Conservation (phyloP, 2,113 vertebrate species). For the Otolemur garnettii region DNA sequence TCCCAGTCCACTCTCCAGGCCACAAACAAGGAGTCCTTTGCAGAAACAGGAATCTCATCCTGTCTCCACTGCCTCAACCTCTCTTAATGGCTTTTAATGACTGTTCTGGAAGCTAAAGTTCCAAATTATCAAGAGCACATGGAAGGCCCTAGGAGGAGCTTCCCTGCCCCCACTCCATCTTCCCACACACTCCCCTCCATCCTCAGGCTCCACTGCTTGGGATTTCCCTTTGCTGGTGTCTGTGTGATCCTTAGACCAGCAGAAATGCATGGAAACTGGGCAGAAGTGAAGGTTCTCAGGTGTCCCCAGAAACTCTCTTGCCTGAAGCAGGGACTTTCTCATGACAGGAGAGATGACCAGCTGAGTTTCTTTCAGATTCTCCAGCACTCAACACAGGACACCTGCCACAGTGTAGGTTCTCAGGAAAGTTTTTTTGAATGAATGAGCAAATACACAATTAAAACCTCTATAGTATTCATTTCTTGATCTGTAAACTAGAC, state of each 20-base stretch:
- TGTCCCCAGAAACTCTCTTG: neutral
- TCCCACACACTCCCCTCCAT: neutral
- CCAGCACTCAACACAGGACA: neutral
- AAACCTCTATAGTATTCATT: neutral
- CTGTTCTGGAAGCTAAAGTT: neutral
- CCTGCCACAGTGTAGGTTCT: neutral
- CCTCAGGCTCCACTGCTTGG: neutral
- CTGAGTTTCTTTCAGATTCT: neutral
- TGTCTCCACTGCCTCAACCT: neutral
- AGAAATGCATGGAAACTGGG: neutral
- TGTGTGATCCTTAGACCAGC: neutral
- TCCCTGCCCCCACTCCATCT: neutral
- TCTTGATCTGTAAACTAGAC: neutral
- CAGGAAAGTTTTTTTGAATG: neutral
- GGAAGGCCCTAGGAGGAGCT: neutral
- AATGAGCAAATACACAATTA: neutral
- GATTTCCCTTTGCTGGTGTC: neutral
- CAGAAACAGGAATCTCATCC: neutral
- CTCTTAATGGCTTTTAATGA: neutral
- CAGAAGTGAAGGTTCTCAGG: neutral
- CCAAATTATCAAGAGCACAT: neutral
- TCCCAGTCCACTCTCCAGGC: neutral
- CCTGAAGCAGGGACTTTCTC: neutral
- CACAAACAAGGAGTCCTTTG: neutral
- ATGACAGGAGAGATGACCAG: rapidly evolving